Evolutionary conservation across 2,888 invertebrate genomes (phyloP).

Genomic region (Melieria omissa): DNA sequence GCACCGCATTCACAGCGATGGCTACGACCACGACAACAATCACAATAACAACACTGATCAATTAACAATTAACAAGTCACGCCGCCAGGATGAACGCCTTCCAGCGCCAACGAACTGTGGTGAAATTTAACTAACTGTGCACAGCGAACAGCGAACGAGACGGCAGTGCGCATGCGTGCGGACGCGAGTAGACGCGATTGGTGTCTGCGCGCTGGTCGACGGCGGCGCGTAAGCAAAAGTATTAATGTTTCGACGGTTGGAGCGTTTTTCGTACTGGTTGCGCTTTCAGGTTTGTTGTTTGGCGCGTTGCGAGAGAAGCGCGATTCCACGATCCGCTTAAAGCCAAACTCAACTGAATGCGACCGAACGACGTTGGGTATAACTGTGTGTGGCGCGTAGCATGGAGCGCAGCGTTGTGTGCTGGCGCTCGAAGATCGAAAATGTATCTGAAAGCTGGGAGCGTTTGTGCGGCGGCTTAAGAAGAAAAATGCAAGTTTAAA

Average conservation of each 20-base stretch:
- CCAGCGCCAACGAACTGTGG: too few species aligned
- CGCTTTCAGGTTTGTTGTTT: constrained; percentile 2
- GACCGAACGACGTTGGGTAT: not conserved
- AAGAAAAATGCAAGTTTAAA: constrained; percentile 51
- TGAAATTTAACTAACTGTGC: not conserved
- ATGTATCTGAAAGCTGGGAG: constrained; percentile 61
- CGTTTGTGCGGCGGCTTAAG: constrained; percentile 55
- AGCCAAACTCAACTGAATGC: too few species aligned
- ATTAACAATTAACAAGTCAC: too few species aligned
- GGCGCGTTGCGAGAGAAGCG: constrained; percentile 2
- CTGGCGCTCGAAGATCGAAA: constrained; percentile 51
- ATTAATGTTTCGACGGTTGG: not conserved
- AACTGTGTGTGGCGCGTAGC: not conserved
- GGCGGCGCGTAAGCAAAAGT: not conserved
- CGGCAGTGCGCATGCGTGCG: constrained; percentile 48
- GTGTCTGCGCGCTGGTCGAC: constrained; percentile 5
- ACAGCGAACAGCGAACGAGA: constrained; percentile 7
- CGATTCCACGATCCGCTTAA: not conserved
- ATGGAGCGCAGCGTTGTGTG: constrained; percentile 35
- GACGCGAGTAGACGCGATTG: constrained; percentile 48
- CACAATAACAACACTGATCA: too few species aligned
- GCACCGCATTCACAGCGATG: not conserved
- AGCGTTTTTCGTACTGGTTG: not conserved
- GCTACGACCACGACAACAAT: too few species aligned
- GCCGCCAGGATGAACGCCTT: too few species aligned